These are phyloP conservation scores for Drosophila macrospina DNA, from an alignment of 2,888 invertebrate species.

Conservation along the genomic window DNA sequence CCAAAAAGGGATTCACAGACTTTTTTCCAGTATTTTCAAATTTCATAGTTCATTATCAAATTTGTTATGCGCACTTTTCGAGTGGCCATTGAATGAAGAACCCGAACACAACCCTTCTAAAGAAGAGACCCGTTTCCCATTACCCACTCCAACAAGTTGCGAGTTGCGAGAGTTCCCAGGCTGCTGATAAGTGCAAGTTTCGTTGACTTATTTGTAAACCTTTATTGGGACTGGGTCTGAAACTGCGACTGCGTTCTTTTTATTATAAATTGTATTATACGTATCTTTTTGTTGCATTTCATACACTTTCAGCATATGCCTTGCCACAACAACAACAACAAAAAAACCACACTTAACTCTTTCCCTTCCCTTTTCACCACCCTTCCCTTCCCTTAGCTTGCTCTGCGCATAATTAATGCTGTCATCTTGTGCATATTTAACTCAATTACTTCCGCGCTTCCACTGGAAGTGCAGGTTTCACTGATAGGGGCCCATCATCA, in stretches of 20 bases:
- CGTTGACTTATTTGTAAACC: slow-evolving; percentile 60
- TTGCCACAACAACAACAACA: slow-evolving; percentile 61
- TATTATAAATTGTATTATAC: no score
- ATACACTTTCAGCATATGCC: slow-evolving; percentile 50
- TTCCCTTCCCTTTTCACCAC: slow-evolving; percentile 29
- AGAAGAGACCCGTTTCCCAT: slow-evolving; percentile 2
- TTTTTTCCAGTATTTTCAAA: slow-evolving; percentile 41
- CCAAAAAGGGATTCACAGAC: slow-evolving; percentile 37
- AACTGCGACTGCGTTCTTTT: slow-evolving; percentile 38
- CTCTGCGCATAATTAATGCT: slow-evolving; percentile 75
- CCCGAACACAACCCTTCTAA: slow-evolving; percentile 57
- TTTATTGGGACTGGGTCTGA: slow-evolving; percentile 37
- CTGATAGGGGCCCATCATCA: slow-evolving; percentile 72
- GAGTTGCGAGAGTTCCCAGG: slow-evolving; percentile 57
- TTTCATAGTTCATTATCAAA: slow-evolving; percentile 83
- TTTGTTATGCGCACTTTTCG: slow-evolving; percentile 82
- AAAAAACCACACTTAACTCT: slow-evolving; percentile 76
- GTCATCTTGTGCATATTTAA: slow-evolving; percentile 80
- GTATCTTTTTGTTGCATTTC: slow-evolving; percentile 22
- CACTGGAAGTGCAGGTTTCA: slow-evolving; percentile 47
- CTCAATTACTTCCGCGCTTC: slow-evolving; percentile 78
- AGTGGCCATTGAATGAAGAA: slow-evolving; percentile 51
- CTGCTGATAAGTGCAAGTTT: slow-evolving; percentile 56
- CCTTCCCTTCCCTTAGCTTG: slow-evolving; percentile 2
- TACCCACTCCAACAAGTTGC: slow-evolving; percentile 18